Evolutionary conservation across 2,797 vertebrate genomes (phyloP).

Genomic region (Sphenodon punctatus): DNA sequence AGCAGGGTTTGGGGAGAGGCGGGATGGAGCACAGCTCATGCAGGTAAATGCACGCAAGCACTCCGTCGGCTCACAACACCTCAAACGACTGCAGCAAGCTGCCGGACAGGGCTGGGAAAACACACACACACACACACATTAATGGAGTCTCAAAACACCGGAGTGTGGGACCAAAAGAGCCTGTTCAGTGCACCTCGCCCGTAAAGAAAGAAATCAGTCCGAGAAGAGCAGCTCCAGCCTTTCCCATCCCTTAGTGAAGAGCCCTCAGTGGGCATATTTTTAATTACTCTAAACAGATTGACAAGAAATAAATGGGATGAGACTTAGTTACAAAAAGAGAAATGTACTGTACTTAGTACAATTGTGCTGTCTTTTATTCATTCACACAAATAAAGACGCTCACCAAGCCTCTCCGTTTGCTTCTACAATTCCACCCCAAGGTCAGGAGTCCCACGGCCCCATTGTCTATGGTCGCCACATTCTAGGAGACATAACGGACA

Average conservation of each 20-base stretch:
- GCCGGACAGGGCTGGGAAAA: background rate
- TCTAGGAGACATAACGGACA: too few species aligned
- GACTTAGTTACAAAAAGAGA: too few species aligned
- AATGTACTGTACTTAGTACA: too few species aligned
- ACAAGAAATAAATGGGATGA: background rate
- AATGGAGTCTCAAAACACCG: background rate
- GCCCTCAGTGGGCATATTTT: too few species aligned
- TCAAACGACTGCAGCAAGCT: background rate
- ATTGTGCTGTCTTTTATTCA: background rate
- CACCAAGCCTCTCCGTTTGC: background rate
- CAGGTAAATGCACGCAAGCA: slow-evolving; percentile 19
- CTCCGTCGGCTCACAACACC: background rate
- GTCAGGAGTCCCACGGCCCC: too few species aligned
- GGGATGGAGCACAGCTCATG: slow-evolving; percentile 26
- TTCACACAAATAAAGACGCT: background rate
- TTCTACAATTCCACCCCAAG: background rate
- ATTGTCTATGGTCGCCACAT: too few species aligned
- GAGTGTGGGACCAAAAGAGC: slow-evolving; percentile 27
- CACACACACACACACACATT: background rate
- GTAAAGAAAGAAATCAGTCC: background rate
- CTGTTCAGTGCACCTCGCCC: slow-evolving; percentile 61
- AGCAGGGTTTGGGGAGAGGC: background rate
- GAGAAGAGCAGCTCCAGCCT: background rate
- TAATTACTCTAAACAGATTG: background rate
- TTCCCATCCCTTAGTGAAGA: background rate